A percentile compares a stretch with the other conserved stretches of the same genome.
Conservation (phyloP, 2,113 vertebrate species). For the Bos javanicus region DNA sequence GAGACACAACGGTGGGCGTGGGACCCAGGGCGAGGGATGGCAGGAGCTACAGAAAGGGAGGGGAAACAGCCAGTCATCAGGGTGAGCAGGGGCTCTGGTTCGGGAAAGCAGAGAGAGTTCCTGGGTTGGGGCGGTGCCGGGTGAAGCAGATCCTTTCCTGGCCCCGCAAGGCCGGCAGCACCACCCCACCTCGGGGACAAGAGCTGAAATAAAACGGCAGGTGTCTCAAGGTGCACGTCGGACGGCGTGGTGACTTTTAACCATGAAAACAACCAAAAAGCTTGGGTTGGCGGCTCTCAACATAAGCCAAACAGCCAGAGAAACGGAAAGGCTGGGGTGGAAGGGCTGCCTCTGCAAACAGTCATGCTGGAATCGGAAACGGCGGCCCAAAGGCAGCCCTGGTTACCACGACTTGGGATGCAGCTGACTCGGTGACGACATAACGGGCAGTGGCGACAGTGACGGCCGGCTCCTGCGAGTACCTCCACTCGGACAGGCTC, state of each 20-base stretch:
- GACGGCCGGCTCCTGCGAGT: conserved; percentile 81
- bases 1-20: conserved; percentile 42
- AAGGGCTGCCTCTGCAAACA: conserved; percentile 74
- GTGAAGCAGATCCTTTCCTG: conserved; percentile 71
- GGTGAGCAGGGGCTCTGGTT: conserved; percentile 76
- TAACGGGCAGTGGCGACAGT: conserved; percentile 84
- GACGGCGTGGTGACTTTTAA: conserved; percentile 66
- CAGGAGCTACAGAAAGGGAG: conserved; percentile 74
- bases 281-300: conserved; percentile 81
- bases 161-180: conserved; percentile 78
- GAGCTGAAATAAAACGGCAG: conserved; percentile 74
- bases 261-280: conserved; percentile 74
- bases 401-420: conserved; percentile 89
- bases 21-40: not conserved
- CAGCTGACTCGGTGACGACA: conserved; percentile 83
- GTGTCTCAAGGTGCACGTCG: conserved; percentile 68
- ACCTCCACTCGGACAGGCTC: conserved; percentile 82
- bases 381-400: conserved; percentile 72
- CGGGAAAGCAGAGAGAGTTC: conserved; percentile 75
- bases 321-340: conserved; percentile 73
- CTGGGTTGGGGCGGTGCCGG: conserved; percentile 67
- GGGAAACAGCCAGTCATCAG: conserved; percentile 74
- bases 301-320: conserved; percentile 83
- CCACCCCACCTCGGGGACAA: conserved; percentile 62
- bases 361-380: conserved; percentile 84